phyloP scores from a whole-genome alignment of 2,888 invertebrate genomes.

The Synanthedon tipuliformis region DNA sequence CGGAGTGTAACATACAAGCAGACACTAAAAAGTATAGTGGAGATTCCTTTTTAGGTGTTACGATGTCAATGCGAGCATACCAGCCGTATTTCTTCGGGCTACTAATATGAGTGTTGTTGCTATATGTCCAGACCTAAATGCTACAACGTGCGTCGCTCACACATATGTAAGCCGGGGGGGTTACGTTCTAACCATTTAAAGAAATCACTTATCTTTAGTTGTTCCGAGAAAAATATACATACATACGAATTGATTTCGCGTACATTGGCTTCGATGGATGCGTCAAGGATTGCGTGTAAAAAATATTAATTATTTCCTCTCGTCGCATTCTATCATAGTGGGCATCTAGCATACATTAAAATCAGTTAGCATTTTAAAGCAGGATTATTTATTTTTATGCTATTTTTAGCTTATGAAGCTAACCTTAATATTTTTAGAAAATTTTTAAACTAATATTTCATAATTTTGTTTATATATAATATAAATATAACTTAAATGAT shows the following conservation, averaged over 20 bases:
- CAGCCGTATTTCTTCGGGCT: slow-evolving; percentile 3
- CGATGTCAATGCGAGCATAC: slow-evolving; percentile 1
- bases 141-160: background rate
- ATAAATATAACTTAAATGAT: too few species aligned
- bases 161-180: background rate
- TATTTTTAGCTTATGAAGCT: too few species aligned
- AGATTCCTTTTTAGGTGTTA: background rate
- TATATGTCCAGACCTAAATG: background rate
- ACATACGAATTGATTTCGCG: slow-evolving; percentile 37
- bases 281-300: slow-evolving; percentile 27
- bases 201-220: slow-evolving; percentile 1
- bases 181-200: slow-evolving; percentile 1
- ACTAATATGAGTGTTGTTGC: background rate
- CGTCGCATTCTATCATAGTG: slow-evolving; percentile 18
- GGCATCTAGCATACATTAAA: slow-evolving; percentile 2
- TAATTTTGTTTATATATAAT: too few species aligned
- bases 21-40: background rate
- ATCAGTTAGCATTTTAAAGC: background rate
- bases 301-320: slow-evolving; percentile 39
- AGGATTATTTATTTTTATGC: slow-evolving; percentile 4
- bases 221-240: slow-evolving; percentile 12
- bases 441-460: too few species aligned
- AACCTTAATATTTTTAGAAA: too few species aligned
- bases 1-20: background rate
- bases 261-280: slow-evolving; percentile 10